Evolutionary conservation across 2,888 invertebrate genomes (phyloP), one percentile per base, ranked within the genome.

Genomic region (Congeria kusceri): DNA sequence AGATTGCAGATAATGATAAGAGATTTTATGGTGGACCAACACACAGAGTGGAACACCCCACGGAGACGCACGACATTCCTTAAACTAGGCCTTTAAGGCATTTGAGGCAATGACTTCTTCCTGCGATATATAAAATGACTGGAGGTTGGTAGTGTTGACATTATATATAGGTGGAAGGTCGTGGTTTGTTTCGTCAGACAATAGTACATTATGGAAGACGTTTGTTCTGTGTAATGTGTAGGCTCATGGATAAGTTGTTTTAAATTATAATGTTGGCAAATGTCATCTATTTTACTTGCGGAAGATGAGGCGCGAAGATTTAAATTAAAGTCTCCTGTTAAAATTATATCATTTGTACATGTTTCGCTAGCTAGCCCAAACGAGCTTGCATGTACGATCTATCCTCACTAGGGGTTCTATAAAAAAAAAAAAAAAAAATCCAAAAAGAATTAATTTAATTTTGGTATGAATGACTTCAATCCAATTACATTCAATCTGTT

Each of bases 311-410:
- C 23, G 27, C 39, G 47, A 46, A 68, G 58, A 29, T 68, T 44
- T 25, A 68, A 23, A 23, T 68, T 68, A 20, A 68, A 68, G 46
- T 68, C 68, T 15, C 68, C 68, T 29, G 29, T 58, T n/a, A 68
- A 27, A n/a, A 68, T 44, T 23, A 44, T 23, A 46, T 58, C 46
- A 46, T 44, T 44, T 28, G 44, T 58, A 20, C 29, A 25, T 46
- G 58, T 58, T 27, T 58, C 58, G 18, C 25, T 20, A n/a, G 44
- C 68, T 20, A 57, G 25, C 46, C 29, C 49, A 44, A 58, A 44
- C 13, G 68, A 68, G 32, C 28, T 29, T 11, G 11, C 20, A 59
- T 27, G 13, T 20, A 29, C 23, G 20, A 3, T 25, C 46, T 20
- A 61, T 61, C 61, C 20, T 11, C 39, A 39, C 39, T 39, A 13